Conservation (phyloP, 2,797 vertebrate species). For the Trachops cirrhosus region DNA sequence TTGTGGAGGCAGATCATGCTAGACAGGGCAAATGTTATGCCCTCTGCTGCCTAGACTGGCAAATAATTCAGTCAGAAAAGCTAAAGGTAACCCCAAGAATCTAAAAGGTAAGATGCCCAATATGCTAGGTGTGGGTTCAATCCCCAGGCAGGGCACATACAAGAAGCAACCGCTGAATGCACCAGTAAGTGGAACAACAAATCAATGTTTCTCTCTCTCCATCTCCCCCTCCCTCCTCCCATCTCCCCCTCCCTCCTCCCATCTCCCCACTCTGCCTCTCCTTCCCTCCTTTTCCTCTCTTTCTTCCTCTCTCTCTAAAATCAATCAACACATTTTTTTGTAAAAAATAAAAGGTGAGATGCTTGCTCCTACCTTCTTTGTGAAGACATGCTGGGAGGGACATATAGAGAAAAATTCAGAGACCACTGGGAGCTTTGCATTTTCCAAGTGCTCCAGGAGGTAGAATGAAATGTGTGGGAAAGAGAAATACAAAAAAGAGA, state of each 20-base stretch:
- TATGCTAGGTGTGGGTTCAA: no score
- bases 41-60: slow-evolving; percentile 77
- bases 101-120: slow-evolving; percentile 85
- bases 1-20: slow-evolving; percentile 85
- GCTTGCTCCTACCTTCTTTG: slow-evolving; percentile 86
- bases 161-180: no score
- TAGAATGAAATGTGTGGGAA: slow-evolving; percentile 86
- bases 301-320: no score
- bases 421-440: slow-evolving; percentile 84
- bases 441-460: slow-evolving; percentile 86
- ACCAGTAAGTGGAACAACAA: no score
- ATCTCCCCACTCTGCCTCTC: no score
- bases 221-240: no score
- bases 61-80: slow-evolving; percentile 84
- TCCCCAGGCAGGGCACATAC: no score
- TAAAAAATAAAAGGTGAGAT: slow-evolving; percentile 82
- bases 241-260: no score
- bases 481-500: slow-evolving; percentile 86
- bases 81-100: slow-evolving; percentile 87
- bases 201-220: no score
- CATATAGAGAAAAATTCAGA: slow-evolving; percentile 86
- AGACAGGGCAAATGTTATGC: slow-evolving; percentile 79
- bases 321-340: no score
- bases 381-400: slow-evolving; percentile 86
- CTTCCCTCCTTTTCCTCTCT: no score